These are phyloP conservation scores for Cisticola juncidis DNA, from an alignment of 2,113 vertebrate genomes.

Conservation along the genomic window DNA sequence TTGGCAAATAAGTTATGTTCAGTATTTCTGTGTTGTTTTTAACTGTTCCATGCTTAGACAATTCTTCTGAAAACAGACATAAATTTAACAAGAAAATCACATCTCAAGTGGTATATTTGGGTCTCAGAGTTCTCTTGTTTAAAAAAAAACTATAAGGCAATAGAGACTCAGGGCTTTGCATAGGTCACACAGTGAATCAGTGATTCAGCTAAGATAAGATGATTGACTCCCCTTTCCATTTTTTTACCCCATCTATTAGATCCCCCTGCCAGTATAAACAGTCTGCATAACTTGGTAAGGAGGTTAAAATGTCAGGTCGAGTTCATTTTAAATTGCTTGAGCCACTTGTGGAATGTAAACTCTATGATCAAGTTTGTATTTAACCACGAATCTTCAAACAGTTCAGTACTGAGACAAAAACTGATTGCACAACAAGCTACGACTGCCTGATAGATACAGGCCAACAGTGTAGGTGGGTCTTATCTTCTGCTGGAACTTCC, in stretches of 20 bases:
- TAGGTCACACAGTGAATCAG: neutral
- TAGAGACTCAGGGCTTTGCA: neutral
- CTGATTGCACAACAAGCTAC: neutral
- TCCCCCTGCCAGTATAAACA: neutral
- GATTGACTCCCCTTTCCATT: neutral
- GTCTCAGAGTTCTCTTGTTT: neutral
- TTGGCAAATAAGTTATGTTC: neutral
- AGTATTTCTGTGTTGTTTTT: neutral
- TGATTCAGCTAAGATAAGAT: neutral
- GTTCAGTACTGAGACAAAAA: neutral
- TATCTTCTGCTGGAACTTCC: neutral
- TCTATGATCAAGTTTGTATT: neutral
- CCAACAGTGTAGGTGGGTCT: neutral
- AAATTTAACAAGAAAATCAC: neutral
- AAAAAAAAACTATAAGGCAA: neutral
- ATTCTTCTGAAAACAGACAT: neutral
- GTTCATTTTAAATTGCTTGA: neutral
- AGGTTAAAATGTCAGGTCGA: slow-evolving; percentile 8
- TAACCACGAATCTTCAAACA: neutral
- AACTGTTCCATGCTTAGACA: neutral
- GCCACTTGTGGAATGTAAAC: neutral
- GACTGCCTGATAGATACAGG: neutral
- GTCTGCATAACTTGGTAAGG: neutral
- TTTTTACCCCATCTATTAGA: neutral
- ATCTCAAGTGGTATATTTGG: neutral